These are phyloP conservation scores for Xylota segnis DNA, from an alignment of 2,888 invertebrate species.

Conservation along the genomic window DNA sequence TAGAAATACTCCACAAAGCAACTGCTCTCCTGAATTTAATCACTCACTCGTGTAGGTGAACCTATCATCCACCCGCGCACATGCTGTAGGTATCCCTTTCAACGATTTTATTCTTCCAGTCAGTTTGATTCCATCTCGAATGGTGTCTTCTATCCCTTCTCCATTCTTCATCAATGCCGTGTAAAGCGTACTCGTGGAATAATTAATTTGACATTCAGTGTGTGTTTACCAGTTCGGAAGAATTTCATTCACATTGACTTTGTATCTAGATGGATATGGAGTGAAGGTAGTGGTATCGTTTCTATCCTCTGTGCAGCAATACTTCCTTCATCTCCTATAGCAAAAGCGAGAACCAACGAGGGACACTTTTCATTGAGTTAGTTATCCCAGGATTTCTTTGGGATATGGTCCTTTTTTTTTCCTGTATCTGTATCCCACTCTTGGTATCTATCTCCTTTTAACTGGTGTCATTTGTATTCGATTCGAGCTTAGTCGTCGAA, in stretches of 20 bases:
- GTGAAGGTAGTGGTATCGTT: background rate
- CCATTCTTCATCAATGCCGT: conserved; percentile 1
- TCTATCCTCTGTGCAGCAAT: conserved; percentile 32
- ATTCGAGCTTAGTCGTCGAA: conserved; percentile 48
- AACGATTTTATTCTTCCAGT: conserved; percentile 62
- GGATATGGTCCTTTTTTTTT: background rate
- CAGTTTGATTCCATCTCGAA: conserved; percentile 60
- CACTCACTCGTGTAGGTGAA: conserved; percentile 12
- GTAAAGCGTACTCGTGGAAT: conserved; percentile 64
- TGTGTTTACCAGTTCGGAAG: conserved; percentile 73
- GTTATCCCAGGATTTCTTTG: conserved; percentile 52
- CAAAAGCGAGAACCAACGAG: conserved; percentile 29
- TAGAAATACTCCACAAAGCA: background rate
- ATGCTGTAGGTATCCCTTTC: conserved; percentile 23
- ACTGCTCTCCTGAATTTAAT: conserved; percentile 14
- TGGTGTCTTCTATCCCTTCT: conserved; percentile 16
- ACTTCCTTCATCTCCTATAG: conserved; percentile 43
- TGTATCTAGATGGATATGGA: conserved; percentile 49
- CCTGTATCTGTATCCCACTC: background rate
- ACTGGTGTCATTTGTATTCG: conserved; percentile 48
- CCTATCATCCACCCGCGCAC: conserved; percentile 8
- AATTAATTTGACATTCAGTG: conserved; percentile 76
- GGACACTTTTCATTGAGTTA: conserved; percentile 53
- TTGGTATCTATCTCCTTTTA: conserved; percentile 12
- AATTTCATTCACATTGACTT: conserved; percentile 73